Conservation (phyloP, 2,797 vertebrate genomes). For the Channa striata region DNA sequence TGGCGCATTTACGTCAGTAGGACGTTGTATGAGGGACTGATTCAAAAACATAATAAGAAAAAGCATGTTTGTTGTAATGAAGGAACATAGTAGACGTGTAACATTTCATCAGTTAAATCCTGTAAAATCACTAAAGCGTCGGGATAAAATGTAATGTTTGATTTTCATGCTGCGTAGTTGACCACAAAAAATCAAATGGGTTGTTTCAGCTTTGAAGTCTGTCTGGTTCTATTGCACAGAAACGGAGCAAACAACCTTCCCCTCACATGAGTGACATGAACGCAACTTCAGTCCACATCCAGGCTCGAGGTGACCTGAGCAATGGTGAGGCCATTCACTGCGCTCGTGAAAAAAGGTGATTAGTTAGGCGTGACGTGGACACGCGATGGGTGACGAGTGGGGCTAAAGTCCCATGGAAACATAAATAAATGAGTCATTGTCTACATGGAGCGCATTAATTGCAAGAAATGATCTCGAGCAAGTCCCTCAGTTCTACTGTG, state of each 20-base stretch:
- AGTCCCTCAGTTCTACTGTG: background rate
- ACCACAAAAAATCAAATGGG: background rate
- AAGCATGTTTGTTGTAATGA: background rate
- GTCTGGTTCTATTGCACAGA: background rate
- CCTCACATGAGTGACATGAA: no score
- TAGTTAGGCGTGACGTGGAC: background rate
- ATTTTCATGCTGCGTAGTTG: background rate
- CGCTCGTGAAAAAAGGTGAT: background rate
- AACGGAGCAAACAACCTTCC: background rate
- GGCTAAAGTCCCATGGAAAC: background rate
- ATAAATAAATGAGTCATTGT: background rate
- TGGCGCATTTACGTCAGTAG: background rate
- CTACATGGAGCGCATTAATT: background rate
- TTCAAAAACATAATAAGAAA: background rate
- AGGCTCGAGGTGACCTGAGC: background rate
- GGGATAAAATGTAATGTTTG: background rate
- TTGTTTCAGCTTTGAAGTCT: no score
- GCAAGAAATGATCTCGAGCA: background rate
- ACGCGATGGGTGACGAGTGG: background rate
- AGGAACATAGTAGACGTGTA: background rate
- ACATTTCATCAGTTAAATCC: background rate
- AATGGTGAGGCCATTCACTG: background rate
- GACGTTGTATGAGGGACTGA: background rate
- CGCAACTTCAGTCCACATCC: background rate
- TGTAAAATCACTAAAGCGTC: background rate